Evolutionary conservation across 2,113 vertebrate species (phyloP).

Genomic region (Mirounga angustirostris): DNA sequence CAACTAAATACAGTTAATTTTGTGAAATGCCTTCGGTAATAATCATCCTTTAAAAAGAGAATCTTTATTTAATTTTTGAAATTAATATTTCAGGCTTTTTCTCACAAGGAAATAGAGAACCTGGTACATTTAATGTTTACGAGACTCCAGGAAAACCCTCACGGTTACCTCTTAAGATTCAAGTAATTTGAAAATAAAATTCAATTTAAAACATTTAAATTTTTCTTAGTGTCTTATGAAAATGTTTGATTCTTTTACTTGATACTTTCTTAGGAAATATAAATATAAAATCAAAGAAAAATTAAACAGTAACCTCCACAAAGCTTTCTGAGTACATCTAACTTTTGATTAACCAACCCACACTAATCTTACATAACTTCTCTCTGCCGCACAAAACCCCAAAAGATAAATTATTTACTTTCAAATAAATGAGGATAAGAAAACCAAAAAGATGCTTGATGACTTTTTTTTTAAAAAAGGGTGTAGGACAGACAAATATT

Average conservation of each 20-base stretch:
- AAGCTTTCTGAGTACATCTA: slow-evolving; percentile 57
- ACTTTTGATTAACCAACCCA: slow-evolving; percentile 76
- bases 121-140: background rate
- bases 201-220: slow-evolving; percentile 66
- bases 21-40: background rate
- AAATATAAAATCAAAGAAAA: slow-evolving; percentile 59
- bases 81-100: slow-evolving; percentile 62
- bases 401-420: slow-evolving; percentile 79
- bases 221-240: slow-evolving; percentile 42
- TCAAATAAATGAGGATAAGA: slow-evolving; percentile 69
- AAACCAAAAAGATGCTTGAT: slow-evolving; percentile 54
- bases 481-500: background rate
- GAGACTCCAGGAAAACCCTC: slow-evolving; percentile 47
- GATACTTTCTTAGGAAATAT: slow-evolving; percentile 38
- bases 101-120: slow-evolving; percentile 7
- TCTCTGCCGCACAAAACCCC: background rate
- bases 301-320: slow-evolving; percentile 68
- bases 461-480: slow-evolving; percentile 45
- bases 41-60: background rate
- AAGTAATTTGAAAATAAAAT: slow-evolving; percentile 67
- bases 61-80: slow-evolving; percentile 51
- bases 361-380: slow-evolving; percentile 68
- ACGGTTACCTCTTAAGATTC: slow-evolving; percentile 25
- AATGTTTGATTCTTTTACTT: slow-evolving; percentile 11
- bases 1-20: slow-evolving; percentile 52